Percentiles rank a stretch among this genome's conserved stretches.
phyloP scores from a whole-genome alignment of 2,888 invertebrate species.

The Frankliniella intonsa region DNA sequence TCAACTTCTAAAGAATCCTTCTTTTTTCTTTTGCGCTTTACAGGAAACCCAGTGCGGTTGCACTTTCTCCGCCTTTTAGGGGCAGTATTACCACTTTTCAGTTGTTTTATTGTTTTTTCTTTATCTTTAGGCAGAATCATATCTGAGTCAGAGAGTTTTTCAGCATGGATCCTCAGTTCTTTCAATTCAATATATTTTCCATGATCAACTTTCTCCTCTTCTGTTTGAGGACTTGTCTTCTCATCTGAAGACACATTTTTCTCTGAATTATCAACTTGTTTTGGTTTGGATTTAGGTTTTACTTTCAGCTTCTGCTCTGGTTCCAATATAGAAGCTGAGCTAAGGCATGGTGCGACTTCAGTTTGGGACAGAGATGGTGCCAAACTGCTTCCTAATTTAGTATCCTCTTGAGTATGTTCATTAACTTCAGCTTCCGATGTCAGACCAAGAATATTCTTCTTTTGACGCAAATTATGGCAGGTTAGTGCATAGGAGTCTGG shows the following conservation, averaged over 20 bases:
- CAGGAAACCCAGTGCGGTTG: constrained; percentile 85
- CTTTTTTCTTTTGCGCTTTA: constrained; percentile 75
- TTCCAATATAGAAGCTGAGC: too few relatives aligned
- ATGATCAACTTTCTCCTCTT: not conserved
- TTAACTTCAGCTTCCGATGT: not conserved
- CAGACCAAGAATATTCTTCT: not conserved
- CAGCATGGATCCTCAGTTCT: constrained; percentile 43
- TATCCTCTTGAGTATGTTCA: too few relatives aligned
- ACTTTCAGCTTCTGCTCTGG: not conserved
- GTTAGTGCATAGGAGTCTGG: not conserved
- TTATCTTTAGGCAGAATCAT: constrained; percentile 38
- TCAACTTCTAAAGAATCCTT: constrained; percentile 44
- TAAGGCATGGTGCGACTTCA: too few relatives aligned
- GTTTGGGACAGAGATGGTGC: too few relatives aligned
- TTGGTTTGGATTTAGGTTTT: not conserved
- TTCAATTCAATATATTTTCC: constrained; percentile 1
- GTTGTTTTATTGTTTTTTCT: constrained; percentile 45
- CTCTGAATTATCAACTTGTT: not conserved
- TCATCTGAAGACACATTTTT: not conserved
- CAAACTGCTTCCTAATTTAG: too few relatives aligned
- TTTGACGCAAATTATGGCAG: not conserved
- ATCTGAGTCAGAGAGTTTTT: constrained; percentile 41
- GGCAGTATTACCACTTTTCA: constrained; percentile 43
- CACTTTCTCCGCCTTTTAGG: constrained; percentile 41
- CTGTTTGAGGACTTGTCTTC: not conserved